Evolutionary conservation across 2,797 vertebrate genomes (phyloP).

Genomic region (Sebastes trivittatus): DNA sequence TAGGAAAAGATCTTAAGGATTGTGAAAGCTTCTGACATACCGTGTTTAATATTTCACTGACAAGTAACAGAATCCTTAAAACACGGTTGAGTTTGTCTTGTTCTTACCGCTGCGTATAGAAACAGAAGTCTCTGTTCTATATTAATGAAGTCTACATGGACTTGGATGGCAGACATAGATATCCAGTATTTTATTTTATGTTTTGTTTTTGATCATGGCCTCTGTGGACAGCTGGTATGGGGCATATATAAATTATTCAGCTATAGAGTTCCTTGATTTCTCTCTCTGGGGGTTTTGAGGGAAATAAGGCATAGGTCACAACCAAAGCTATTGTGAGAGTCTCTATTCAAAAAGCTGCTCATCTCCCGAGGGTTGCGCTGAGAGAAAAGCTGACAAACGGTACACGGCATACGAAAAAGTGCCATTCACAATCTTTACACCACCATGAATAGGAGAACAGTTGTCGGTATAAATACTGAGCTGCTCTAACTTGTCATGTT

Average conservation of each 20-base stretch:
- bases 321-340: constrained; percentile 21
- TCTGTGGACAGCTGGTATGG: constrained; percentile 47
- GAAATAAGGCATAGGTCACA: constrained; percentile 59
- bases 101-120: constrained; percentile 5
- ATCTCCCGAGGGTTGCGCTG: constrained; percentile 3
- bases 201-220: constrained; percentile 61
- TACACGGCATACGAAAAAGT: background rate
- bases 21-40: constrained; percentile 26
- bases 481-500: background rate
- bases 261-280: constrained; percentile 53
- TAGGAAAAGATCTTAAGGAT: constrained; percentile 28
- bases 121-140: constrained; percentile 31
- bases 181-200: constrained; percentile 45
- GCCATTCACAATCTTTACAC: background rate
- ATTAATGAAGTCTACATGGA: constrained; percentile 61
- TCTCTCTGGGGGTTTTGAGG: constrained; percentile 41
- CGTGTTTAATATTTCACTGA: constrained; percentile 56
- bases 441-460: constrained; percentile 2
- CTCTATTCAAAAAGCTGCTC: constrained; percentile 40
- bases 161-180: constrained; percentile 43
- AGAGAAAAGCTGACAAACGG: constrained; percentile 24
- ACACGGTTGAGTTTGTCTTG: constrained; percentile 13
- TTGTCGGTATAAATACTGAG: background rate
- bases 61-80: constrained; percentile 44
- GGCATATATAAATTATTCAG: constrained; percentile 74